These are phyloP conservation scores for Spodoptera exigua DNA, from an alignment of 2,888 invertebrate genomes.

Conservation along the genomic window DNA sequence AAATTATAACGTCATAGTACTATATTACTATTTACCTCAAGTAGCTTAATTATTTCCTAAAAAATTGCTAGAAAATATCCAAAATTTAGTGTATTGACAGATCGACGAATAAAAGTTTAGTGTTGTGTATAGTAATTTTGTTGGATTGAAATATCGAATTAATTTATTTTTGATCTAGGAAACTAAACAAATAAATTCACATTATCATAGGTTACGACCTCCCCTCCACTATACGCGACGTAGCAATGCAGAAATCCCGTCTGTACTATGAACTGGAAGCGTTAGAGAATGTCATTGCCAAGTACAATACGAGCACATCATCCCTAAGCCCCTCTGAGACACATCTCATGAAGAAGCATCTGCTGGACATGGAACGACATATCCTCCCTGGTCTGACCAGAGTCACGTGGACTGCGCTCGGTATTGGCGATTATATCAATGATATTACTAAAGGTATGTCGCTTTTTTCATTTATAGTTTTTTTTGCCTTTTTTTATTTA, in stretches of 20 bases:
- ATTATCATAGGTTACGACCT: slow-evolving; percentile 75
- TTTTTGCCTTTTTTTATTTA: too few relatives aligned
- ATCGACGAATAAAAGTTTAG: too few relatives aligned
- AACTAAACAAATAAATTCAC: too few relatives aligned
- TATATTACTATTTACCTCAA: too few relatives aligned
- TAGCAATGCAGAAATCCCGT: slow-evolving; percentile 90
- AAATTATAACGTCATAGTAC: too few relatives aligned
- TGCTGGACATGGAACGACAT: slow-evolving; percentile 92
- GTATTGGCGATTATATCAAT: slow-evolving; percentile 92
- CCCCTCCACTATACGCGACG: slow-evolving; percentile 85
- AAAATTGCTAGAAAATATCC: too few relatives aligned
- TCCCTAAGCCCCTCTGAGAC: slow-evolving; percentile 93
- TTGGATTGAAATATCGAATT: too few relatives aligned
- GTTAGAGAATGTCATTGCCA: slow-evolving; percentile 88
- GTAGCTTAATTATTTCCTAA: too few relatives aligned
- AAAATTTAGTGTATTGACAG: too few relatives aligned
- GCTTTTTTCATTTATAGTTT: too few relatives aligned
- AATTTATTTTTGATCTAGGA: too few relatives aligned
- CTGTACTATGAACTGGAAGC: slow-evolving; percentile 91
- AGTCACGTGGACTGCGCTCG: slow-evolving; percentile 96
- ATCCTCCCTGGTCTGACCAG: slow-evolving; percentile 95
- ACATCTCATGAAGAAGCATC: slow-evolving; percentile 91
- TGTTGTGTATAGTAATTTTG: too few relatives aligned
- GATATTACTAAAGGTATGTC: slow-evolving; percentile 82
- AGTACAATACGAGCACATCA: slow-evolving; percentile 91